Evolutionary conservation across 92 coral and sea anemone species (phyloP), one percentile per base, ranked within the genome.

Genomic region (Paragorgia papillata): DNA sequence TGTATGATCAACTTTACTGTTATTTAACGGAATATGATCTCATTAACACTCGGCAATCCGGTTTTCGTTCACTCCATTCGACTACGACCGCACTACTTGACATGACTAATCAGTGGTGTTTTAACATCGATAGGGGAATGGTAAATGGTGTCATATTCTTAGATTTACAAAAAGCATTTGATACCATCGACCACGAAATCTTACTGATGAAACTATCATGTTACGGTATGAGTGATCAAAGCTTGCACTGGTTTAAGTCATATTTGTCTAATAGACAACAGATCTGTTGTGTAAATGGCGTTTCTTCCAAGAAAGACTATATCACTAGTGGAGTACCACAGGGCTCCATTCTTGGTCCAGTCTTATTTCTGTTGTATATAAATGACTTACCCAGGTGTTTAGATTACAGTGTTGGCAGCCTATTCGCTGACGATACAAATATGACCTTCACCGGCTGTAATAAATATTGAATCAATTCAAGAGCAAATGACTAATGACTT

Each of bases 101-200:
- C 27, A 40, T 53, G 18, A 55, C 66, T n/a, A 59, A 56, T 59
- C 35, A 34, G 57, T 73, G 79, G 66, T 56, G 57, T 32, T 43
- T 30, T 40, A 73, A 73, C 29, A 70, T 49, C 14, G 62, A 70
- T 53, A 70, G 48, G 29, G 62, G 62, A 73, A 53, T 35, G 58
- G 66, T 19, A 44, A 73, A 53, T 35, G 58, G 66, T 19, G 79
- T 57, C 44, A 24, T 73, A 20, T 73, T 56, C 55, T 53, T 73
- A 32, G 79, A 73, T 73, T 37, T 73, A 67, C n/a, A 67, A 67
- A 67, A 44, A 46, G 57, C 51, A n/a, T 67, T 67, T 44, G 74
- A 67, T 67, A 67, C 74, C 33, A 37, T 34, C 9, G 66, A 73
- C 66, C 54, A 54, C 28, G 49, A 73, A 12, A 32, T 73, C 14